A percentile compares a stretch with the other conserved stretches of the same genome.
phyloP scores from a whole-genome alignment of 37 sponge, comb jelly and placozoan genomes.

The Ianthella basta region DNA sequence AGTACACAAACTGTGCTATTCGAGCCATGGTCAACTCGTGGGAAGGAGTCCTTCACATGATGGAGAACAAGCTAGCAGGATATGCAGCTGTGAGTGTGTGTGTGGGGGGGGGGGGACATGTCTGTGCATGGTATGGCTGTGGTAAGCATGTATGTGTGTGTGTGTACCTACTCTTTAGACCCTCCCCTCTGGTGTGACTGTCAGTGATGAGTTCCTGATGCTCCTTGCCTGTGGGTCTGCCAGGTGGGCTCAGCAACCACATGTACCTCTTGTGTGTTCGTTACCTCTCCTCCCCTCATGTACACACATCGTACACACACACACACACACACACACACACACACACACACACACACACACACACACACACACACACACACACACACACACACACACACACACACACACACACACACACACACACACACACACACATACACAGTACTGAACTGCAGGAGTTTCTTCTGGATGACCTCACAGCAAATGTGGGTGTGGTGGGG shows the following conservation, averaged over 20 bases:
- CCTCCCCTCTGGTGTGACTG: conserved; percentile 48
- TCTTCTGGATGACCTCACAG: conserved; percentile 60
- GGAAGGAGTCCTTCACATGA: conserved; percentile 64
- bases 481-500: conserved; percentile 25
- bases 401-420: no score
- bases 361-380: not conserved
- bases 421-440: no score
- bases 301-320: no score
- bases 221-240: conserved; percentile 77
- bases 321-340: not conserved
- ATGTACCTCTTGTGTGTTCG: not conserved
- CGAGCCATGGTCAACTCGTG: conserved; percentile 68
- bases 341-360: conserved; percentile 8
- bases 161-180: conserved; percentile 42
- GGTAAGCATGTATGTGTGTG: not conserved
- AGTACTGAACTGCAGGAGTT: conserved; percentile 48
- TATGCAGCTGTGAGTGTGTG: conserved; percentile 49
- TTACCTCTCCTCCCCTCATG: no score
- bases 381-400: no score
- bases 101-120: no score
- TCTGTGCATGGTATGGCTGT: no score
- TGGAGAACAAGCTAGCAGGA: conserved; percentile 69
- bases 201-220: conserved; percentile 71
- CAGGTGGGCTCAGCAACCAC: conserved; percentile 39
- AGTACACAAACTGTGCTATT: conserved; percentile 49